A percentile compares a stretch with the other conserved stretches of the same genome.
Evolutionary conservation across 2,797 vertebrate genomes (phyloP).

Genomic region (Sciurus vulgaris): DNA sequence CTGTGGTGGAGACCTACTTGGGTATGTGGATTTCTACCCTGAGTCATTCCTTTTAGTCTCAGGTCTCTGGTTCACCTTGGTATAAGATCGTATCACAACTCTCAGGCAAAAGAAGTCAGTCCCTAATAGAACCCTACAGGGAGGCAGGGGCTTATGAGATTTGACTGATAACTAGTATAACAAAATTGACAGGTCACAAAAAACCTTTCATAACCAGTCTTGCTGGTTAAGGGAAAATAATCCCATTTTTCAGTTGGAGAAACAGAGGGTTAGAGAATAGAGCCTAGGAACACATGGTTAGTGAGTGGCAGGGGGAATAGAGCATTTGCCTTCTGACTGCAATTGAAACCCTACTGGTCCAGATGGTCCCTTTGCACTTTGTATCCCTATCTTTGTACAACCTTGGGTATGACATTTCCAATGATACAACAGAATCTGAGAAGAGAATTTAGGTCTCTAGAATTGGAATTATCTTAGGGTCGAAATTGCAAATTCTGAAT

Average conservation of each 20-base stretch:
- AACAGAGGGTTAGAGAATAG: neutral
- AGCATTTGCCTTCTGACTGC: neutral
- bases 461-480: neutral
- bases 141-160: neutral
- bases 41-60: conserved; percentile 4
- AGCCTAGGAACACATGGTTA: no score
- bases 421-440: no score
- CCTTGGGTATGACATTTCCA: neutral
- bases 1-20: neutral
- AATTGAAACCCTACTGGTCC: fast-evolving
- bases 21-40: conserved; percentile 12
- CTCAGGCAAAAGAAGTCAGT: neutral
- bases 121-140: neutral
- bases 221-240: neutral
- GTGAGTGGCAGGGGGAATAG: no score
- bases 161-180: neutral
- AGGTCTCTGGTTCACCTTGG: neutral
- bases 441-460: neutral
- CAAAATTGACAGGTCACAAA: neutral
- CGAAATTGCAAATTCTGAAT: neutral
- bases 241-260: neutral
- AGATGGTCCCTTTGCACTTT: neutral
- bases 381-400: fast-evolving
- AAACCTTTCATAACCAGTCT: neutral
- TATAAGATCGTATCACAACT: neutral